These are phyloP conservation scores for Stegana nigrithorax DNA, from an alignment of 2,888 invertebrate genomes.

Conservation along the genomic window DNA sequence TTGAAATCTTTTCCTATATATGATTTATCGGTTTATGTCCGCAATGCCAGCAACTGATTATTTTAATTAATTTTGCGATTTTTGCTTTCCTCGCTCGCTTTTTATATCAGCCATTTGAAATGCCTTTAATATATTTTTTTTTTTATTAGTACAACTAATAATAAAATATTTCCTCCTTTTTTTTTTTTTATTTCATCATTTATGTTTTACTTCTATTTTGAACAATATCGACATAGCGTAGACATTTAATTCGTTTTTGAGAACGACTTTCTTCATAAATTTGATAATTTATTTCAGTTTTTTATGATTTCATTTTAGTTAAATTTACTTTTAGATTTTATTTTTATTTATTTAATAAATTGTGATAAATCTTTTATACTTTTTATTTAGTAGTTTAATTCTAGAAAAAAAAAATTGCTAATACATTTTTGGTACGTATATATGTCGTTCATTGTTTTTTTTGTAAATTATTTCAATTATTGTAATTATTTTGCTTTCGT, in stretches of 20 bases:
- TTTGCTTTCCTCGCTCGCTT: neutral
- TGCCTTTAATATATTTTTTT: slow-evolving; percentile 22
- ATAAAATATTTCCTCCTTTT: neutral
- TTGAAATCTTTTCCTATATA: slow-evolving; percentile 23
- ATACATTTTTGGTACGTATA: slow-evolving; percentile 16
- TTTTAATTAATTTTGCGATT: neutral
- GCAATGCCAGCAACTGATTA: slow-evolving; percentile 28
- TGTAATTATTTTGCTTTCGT: slow-evolving; percentile 11
- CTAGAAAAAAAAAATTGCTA: slow-evolving; percentile 11
- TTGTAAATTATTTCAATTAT: slow-evolving; percentile 16
- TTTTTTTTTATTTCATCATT: neutral
- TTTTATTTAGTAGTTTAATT: slow-evolving; percentile 21
- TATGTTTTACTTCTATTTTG: slow-evolving; percentile 4
- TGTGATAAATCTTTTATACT: slow-evolving; percentile 34
- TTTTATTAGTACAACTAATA: neutral
- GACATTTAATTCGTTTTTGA: slow-evolving; percentile 48
- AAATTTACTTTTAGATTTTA: slow-evolving; percentile 22
- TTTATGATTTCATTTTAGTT: slow-evolving; percentile 27
- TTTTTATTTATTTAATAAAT: slow-evolving; percentile 9
- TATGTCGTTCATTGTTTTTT: slow-evolving; percentile 17
- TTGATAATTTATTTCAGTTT: slow-evolving; percentile 24
- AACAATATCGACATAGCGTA: slow-evolving; percentile 41
- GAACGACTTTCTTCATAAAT: slow-evolving; percentile 31
- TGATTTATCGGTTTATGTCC: slow-evolving; percentile 24
- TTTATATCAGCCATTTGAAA: slow-evolving; percentile 7